Evolutionary conservation across 35 echinoderm and acorn worm genomes (phyloP), one percentile per base, ranked within the genome.

Genomic region (Ophiothrix spiculata): DNA sequence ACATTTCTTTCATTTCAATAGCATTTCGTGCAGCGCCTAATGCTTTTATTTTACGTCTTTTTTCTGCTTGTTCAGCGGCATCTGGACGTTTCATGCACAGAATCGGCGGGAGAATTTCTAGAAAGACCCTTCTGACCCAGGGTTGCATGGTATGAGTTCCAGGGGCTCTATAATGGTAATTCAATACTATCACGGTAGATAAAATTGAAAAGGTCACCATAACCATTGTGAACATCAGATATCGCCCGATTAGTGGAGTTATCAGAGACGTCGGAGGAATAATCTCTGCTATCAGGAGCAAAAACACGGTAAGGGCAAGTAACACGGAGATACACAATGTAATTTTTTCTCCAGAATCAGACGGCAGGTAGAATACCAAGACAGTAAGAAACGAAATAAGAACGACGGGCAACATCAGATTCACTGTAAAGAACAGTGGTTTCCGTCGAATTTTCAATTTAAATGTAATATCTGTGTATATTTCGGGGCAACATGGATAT

Each of bases 301-400:
- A 85, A 77, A 97, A 97, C 95, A 97, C 91, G 88, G 95, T 97
- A 74, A 97, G 76, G 19, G 95, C 95, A 36, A 97, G 91, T 15
- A 97, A 56, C 21, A 97, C 91, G 33, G 95, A 97, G 78, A 97
- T 97, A 91, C 95, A 97, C 12, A 97, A 88, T 33, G 95, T 97
- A 77, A 97, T 97, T 64, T 97, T 97, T 75, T n/a, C n/a, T n/a
- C n/a, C n/a, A n/a, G n/a, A n/a, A n/a, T n/a, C n/a, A n/a, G n/a
- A n/a, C n/a, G n/a, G n/a, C n/a, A n/a, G n/a, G n/a, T n/a, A n/a
- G n/a, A n/a, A n/a, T n/a, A n/a, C n/a, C n/a, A n/a, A n/a, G 93
- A 97, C 95, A 1, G 95, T 97, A 25, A 97, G 85, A 60, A 97
- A 93, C 0, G 91, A 93, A 49, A 97, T 97, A 39, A 97, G 95